phyloP scores from a whole-genome alignment of 2,888 invertebrate genomes.

The Eretmocerus hayati region DNA sequence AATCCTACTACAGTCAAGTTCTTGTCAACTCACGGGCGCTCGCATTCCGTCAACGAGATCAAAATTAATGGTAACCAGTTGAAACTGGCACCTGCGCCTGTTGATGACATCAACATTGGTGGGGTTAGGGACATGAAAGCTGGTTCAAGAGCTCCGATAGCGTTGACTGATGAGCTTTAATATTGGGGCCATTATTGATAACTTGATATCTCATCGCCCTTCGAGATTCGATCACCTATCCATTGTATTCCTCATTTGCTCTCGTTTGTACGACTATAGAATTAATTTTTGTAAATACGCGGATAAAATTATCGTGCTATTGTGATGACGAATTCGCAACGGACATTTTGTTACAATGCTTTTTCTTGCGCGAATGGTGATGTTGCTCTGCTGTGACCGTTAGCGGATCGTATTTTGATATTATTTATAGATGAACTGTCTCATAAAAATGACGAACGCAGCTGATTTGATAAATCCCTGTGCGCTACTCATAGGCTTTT shows the following conservation, averaged over 20 bases:
- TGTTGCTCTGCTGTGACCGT: conserved; percentile 14
- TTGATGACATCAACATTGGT: conserved; percentile 49
- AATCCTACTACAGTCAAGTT: conserved; percentile 37
- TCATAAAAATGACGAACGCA: too few relatives aligned
- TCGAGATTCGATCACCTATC: too few relatives aligned
- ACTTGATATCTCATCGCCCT: too few relatives aligned
- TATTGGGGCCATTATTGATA: too few relatives aligned
- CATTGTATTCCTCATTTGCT: neutral
- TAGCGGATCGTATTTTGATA: conserved; percentile 1
- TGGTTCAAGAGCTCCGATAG: conserved; percentile 41
- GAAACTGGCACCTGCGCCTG: conserved; percentile 61
- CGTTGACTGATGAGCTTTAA: conserved; percentile 42
- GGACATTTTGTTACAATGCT: neutral
- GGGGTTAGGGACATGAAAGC: conserved; percentile 43
- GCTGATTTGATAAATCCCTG: too few relatives aligned
- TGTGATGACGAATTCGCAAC: conserved; percentile 15
- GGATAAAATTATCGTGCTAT: neutral
- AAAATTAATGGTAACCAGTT: conserved; percentile 68
- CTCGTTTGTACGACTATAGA: neutral
- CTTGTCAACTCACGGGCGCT: conserved; percentile 56
- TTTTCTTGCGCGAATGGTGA: conserved; percentile 6
- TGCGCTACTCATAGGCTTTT: too few relatives aligned
- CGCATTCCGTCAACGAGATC: conserved; percentile 68
- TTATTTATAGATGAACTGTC: conserved; percentile 13
- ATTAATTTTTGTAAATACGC: neutral